Evolutionary conservation across 1,140 invertebrate species (phyloP).

Genomic region (Ceratitis capitata): DNA sequence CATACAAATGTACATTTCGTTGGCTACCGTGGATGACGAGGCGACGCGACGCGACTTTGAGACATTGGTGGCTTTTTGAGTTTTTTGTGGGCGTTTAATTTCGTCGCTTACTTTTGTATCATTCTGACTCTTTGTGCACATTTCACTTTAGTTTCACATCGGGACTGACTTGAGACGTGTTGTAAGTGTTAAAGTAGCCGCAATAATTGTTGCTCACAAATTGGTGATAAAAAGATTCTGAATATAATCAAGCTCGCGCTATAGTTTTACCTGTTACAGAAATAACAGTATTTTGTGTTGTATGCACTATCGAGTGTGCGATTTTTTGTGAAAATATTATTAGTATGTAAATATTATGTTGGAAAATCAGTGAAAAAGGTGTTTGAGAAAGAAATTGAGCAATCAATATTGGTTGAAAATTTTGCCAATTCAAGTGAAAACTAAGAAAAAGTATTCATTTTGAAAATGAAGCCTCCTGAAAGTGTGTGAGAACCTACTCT

Average conservation of each 20-base stretch:
- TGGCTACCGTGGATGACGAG: background rate
- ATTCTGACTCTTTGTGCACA: background rate
- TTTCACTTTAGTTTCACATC: slow-evolving; percentile 5
- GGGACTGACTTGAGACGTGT: slow-evolving; percentile 2
- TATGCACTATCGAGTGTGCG: no score
- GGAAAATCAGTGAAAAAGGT: no score
- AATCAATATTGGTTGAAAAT: no score
- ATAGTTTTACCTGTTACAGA: background rate
- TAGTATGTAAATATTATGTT: no score
- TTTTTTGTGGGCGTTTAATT: slow-evolving; percentile 17
- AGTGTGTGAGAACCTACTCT: no score
- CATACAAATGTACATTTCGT: background rate
- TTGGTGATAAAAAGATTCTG: background rate
- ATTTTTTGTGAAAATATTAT: no score
- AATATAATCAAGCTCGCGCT: no score
- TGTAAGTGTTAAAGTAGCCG: background rate
- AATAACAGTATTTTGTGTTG: no score
- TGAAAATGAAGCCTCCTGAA: no score
- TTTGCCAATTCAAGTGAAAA: no score
- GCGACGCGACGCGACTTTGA: background rate
- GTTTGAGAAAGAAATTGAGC: no score
- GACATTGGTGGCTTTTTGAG: background rate
- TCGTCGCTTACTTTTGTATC: background rate
- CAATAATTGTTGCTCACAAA: background rate
- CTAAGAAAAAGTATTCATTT: no score